These are phyloP conservation scores for Lophotis ruficrista DNA, from an alignment of 2,113 vertebrate species.

Conservation along the genomic window DNA sequence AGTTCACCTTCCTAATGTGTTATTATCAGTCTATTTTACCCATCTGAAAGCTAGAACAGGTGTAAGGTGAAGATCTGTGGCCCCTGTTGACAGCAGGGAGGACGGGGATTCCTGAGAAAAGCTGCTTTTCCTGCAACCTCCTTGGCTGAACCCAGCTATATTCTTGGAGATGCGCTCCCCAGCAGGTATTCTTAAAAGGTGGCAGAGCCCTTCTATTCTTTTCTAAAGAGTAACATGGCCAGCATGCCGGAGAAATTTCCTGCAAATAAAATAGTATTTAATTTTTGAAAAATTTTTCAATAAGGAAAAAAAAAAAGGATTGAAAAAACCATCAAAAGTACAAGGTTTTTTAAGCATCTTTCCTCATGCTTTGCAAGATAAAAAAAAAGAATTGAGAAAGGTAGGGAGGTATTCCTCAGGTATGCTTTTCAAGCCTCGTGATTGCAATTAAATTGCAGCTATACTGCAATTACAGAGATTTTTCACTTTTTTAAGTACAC, in stretches of 20 bases:
- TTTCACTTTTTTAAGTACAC: background rate
- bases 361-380: background rate
- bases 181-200: background rate
- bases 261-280: background rate
- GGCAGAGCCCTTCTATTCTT: background rate
- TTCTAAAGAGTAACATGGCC: background rate
- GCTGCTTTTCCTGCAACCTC: background rate
- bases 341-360: background rate
- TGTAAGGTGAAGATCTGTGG: background rate
- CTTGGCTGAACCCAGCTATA: no score
- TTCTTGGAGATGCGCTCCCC: rapidly evolving
- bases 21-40: background rate
- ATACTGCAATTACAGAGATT: background rate
- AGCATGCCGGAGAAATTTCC: background rate
- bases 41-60: background rate
- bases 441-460: background rate
- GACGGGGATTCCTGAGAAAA: background rate
- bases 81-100: background rate
- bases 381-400: background rate
- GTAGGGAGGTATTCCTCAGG: background rate
- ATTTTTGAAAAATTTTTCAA: background rate
- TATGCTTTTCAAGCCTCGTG: background rate
- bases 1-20: background rate
- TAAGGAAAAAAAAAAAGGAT: background rate
- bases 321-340: background rate